Percentiles rank a stretch among this genome's conserved stretches.
phyloP scores from a whole-genome alignment of 2,113 vertebrate genomes.

The Daboia siamensis region DNA sequence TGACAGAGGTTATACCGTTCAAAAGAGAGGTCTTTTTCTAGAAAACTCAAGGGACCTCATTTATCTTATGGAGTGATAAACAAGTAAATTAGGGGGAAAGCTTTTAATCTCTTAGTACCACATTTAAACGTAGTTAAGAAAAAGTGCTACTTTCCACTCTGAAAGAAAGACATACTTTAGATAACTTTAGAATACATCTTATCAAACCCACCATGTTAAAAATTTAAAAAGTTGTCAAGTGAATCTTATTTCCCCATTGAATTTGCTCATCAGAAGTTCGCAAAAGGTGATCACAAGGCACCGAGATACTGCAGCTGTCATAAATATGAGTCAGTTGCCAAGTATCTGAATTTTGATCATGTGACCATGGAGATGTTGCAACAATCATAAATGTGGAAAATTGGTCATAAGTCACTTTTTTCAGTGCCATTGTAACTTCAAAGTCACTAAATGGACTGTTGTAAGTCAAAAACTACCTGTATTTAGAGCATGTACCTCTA shows the following conservation, averaged over 20 bases:
- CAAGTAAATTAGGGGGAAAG: neutral
- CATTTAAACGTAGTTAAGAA: neutral
- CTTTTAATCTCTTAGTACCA: neutral
- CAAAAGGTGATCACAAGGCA: neutral
- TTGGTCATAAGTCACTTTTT: neutral
- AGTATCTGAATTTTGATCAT: neutral
- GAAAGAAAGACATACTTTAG: neutral
- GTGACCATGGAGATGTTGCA: neutral
- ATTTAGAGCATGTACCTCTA: neutral
- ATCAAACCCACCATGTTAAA: neutral
- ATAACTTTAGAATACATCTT: neutral
- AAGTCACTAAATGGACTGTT: neutral
- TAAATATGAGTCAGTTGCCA: neutral
- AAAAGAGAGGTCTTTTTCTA: neutral
- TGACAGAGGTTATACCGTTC: neutral
- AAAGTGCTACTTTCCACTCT: neutral
- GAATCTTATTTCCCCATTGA: neutral
- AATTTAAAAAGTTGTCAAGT: neutral
- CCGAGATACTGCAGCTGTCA: neutral
- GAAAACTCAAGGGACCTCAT: neutral
- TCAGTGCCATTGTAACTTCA: neutral
- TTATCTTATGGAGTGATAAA: conserved; percentile 18
- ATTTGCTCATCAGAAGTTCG: neutral
- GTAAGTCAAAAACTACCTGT: neutral
- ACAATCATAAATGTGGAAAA: neutral